Base-by-base conservation (phyloP, 2,797 vertebrate genomes). In the Aeoliscus strigatus region DNA sequence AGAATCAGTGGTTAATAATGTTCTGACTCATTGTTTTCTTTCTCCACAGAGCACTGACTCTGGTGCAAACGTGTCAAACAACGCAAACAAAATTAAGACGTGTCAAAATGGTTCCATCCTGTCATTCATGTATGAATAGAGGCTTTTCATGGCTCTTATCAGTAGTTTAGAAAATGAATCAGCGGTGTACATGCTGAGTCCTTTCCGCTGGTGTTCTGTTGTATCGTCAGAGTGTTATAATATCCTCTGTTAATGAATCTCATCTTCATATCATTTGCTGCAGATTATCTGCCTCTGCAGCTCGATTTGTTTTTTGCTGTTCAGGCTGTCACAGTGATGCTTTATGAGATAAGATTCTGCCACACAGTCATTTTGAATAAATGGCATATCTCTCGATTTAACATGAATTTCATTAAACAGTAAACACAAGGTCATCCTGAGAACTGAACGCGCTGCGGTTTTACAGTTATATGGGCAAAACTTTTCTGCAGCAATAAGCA, bases 341-440 rank as follows among this genome's bases (percentile, higher is more conserved):
- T 56, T 62, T 43, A 41, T 12, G 13, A 65, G 52, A 71, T 55
- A 60, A 62, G 8, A 50, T 36, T 14, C 27, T 9, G 38, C 10
- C n/a, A 43, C 40, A 41, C 51, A 74, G 33, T 57, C 13, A 39
- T 52, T 69, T 60, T 44, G 34, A 49, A 47, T 38, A 37, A 70
- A 62, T 47, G 12, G 44, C 39, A 35, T 30, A 37, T 50, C 44
- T 39, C 43, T 60, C 7, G 0, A 56, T 45, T 64, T 55, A 18
- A 60, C 45, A 15, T 38, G 51, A 7, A 47, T 60, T 68, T n/a
- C 42, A 69, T 54, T 60, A 44, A 43, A 24, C 32, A 14, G 30
- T 40, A 18, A 51, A 52, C 60, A 55, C 52, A 68, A 68, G 58
- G 52, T 47, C 57, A 56, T 40, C 46, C 15, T 1, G 17, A 47